phyloP scores from a whole-genome alignment of 2,113 vertebrate genomes.

The Chaetorhynchus papuensis region DNA sequence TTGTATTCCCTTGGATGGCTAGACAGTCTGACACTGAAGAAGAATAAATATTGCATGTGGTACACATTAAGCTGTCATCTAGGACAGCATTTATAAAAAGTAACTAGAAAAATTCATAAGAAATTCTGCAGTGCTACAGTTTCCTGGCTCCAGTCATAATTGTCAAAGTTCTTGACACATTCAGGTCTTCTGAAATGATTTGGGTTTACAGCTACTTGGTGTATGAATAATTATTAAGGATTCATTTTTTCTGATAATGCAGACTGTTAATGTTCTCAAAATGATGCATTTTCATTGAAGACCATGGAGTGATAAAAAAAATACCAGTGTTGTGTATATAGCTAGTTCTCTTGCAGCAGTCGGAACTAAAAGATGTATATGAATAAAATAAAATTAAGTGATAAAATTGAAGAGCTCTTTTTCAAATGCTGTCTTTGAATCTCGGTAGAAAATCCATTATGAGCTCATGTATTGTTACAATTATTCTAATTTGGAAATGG shows the following conservation, averaged over 20 bases:
- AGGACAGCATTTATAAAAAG: conserved; percentile 87
- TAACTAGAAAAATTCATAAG: conserved; percentile 91
- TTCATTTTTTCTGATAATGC: conserved; percentile 64
- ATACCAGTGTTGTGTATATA: not conserved
- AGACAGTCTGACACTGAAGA: conserved; percentile 99
- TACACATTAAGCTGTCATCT: conserved; percentile 99
- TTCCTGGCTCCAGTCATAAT: conserved; percentile 96
- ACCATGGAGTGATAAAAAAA: not conserved
- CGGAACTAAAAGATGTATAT: not conserved
- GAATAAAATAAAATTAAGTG: conserved; percentile 9
- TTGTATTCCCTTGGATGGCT: conserved; percentile 98
- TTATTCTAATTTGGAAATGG: not conserved
- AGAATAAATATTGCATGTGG: conserved; percentile 99
- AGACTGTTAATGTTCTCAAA: conserved; percentile 58
- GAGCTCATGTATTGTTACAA: not conserved
- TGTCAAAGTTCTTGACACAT: conserved; percentile 90
- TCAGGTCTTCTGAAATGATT: conserved; percentile 77
- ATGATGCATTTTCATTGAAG: conserved; percentile 56
- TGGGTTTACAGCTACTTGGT: conserved; percentile 78
- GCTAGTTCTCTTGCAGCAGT: not conserved
- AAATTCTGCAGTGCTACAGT: conserved; percentile 88
- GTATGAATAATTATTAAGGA: conserved; percentile 82
- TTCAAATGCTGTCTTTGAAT: conserved; percentile 36
- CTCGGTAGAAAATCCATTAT: not conserved
- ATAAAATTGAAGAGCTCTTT: not conserved